Evolutionary conservation across 2,113 vertebrate species (phyloP), one percentile per base, ranked within the genome.

Genomic region (Chaetodon trifascialis): DNA sequence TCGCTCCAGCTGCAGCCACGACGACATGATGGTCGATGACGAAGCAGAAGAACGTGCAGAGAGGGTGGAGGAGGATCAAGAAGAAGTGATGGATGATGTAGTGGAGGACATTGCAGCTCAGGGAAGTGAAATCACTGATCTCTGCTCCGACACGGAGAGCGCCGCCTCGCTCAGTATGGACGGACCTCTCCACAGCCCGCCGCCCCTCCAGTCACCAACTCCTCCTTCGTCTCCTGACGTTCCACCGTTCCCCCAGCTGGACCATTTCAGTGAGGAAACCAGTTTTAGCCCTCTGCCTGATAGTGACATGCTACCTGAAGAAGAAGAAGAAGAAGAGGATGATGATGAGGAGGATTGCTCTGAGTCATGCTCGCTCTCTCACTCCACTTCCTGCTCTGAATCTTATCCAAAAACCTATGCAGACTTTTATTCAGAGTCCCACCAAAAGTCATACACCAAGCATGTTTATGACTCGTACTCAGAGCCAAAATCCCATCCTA

Each of bases 131-230:
- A 80, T 86, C 63, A 93, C 80, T 0, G 83, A 90, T 49, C 85
- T 89, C 11, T 95, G 92, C 79, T 93, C 93, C 0, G 92, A 95
- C 83, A 94, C 94, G 0, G 94, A 94, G 86, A 95, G 94, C 23
- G 89, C 88, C 0, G 93, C 93, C 21, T 95, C 94, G 0, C 91
- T 95, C 55, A 94, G 94, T n/a, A 89, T 95, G 87, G 95, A 95
- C 1, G 94, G 92, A 46, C 95, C 94, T 36, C 94, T 94, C 7
- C 93, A 93, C 86, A 92, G 91, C 62, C 93, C 92, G 0, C 93
- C 94, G 2, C 93, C 93, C 1, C 93, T 88, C 67, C 93, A 93
- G 5, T 93, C 92, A 1, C 91, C 94, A 1, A 92, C 93, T 38
- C 90, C 93, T 34, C 92, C 93, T 15, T 92, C 93, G 1, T 93